Base-by-base conservation (phyloP, 1,140 invertebrate genomes). In the Philopotamus ludificatus region DNA sequence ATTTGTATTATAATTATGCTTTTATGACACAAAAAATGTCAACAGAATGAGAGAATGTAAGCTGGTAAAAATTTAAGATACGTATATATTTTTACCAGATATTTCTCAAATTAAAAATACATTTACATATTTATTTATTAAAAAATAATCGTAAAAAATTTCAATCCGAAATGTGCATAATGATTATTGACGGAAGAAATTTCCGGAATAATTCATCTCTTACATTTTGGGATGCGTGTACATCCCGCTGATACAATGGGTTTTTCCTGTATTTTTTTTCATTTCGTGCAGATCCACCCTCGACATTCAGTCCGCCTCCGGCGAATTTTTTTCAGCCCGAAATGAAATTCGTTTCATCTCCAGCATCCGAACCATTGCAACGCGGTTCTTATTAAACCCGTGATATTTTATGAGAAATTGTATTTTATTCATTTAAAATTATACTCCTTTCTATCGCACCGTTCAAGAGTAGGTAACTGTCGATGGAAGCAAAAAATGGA, bases 281-380 rank as follows among this genome's bases (percentile, higher is more conserved):
- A 60, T 60, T 60, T 57, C 23, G 51, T 21, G 47, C 47, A 10
- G 10, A 10, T 21, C 21, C 10, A 9, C 47, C 47, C 15, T 49
- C 47, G n/a, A n/a, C 47, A 21, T 49, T 49, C 47, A 18, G 16
- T 21, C 16, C 15, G 9, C 10, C 3, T 49, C 3, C 7, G 54
- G 10, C 42, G 39, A 10, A 12, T 47, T 60, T 60, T 60, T 60
- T 60, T 42, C 26, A 25, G 45, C 41, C 41, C 45, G 25, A 53
- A 65, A 65, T 51, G 55, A 59, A 65, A 65, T 59, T 57, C 44
- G 51, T 65, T 65, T 65, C 51, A 65, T 65, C 42, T 51, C 54
- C 44, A 42, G 39, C 59, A 41, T 12, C 44, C 22, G 53, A 16
- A 8, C 26, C 44, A 42, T 41, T 60, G 57, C 57, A 60, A 15